Evolutionary conservation across 2,797 vertebrate species (phyloP).

Genomic region (Leptodactylus fallax): DNA sequence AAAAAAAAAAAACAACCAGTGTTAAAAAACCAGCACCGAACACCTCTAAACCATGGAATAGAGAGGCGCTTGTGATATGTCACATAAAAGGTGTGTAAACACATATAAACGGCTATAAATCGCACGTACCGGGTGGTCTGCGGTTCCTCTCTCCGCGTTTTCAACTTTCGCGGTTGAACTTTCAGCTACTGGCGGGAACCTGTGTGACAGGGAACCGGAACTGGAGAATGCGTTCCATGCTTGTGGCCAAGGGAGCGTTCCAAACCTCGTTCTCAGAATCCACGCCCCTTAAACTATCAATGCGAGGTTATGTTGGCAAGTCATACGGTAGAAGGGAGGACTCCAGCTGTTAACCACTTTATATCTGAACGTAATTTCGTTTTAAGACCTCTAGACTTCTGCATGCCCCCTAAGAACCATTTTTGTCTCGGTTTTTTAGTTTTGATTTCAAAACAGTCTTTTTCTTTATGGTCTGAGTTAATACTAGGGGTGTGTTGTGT

Average conservation of each 20-base stretch:
- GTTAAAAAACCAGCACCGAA: too few relatives aligned
- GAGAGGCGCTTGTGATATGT: neutral
- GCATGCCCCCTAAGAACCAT: too few relatives aligned
- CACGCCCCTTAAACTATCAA: neutral
- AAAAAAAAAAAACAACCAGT: too few relatives aligned
- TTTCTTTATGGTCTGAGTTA: too few relatives aligned
- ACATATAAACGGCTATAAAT: neutral
- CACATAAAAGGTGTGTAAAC: neutral
- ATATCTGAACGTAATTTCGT: neutral
- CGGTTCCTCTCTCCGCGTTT: constrained; percentile 2
- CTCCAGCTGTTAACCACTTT: neutral
- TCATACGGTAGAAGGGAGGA: neutral
- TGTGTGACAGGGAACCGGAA: neutral
- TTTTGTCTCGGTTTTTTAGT: too few relatives aligned
- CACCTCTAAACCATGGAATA: too few relatives aligned
- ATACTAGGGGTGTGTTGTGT: too few relatives aligned
- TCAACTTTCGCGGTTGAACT: constrained; percentile 45
- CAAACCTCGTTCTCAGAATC: constrained; percentile 21
- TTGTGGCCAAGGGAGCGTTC: neutral
- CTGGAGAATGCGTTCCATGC: constrained; percentile 12
- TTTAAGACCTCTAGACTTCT: neutral
- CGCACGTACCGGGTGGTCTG: neutral
- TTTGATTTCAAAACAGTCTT: too few relatives aligned
- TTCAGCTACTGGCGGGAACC: constrained; percentile 34
- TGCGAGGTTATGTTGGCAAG: neutral